Evolutionary conservation across 2,888 invertebrate species (phyloP), one percentile per base, ranked within the genome.

Genomic region (Synanthedon formicaeformis): DNA sequence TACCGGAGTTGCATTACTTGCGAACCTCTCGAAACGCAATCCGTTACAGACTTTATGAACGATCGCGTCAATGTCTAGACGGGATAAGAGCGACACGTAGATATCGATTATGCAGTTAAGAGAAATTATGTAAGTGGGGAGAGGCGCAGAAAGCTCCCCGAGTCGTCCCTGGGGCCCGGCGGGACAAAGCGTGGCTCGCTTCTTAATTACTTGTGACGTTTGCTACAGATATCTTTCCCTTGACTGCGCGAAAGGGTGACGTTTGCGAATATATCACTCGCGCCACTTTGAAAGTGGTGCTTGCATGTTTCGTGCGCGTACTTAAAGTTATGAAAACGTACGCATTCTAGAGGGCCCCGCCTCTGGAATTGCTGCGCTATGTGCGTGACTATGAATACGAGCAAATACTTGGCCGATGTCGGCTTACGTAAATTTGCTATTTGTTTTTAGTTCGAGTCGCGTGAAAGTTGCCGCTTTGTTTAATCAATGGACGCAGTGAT

Each of bases 41-140:
- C 67, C 63, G 66, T 64, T 67, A 69, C 66, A 66, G 67, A 66
- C 61, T 64, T 66, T 16, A 59, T 64, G 66, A 69, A 65, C 61
- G 60, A 64, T 56, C 65, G 58, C 62, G 65, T 74, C 71, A 72
- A 70, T 62, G 78, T 79, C 79, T 80, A 80, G 78, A 78, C 77
- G 64, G 64, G 65, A 71, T 70, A 65, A 72, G 66, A 73, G 69
- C 67, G 71, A 77, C 78, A 79, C 73, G 71, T 75, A 68, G 63
- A 61, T 81, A 84, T 84, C 78, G 84, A 83, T 83, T 83, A 82
- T 82, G 73, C 80, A 78, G 78, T 83, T 81, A 81, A 71, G 73
- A 75, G 75, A 73, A 78, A 82, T 82, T 77, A 81, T 79, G 73
- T 79, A 78, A 82, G 75, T 70, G 70, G 73, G 75, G 76, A 66